Evolutionary conservation across 2,797 vertebrate species (phyloP).

Genomic region (Molossus molossus): DNA sequence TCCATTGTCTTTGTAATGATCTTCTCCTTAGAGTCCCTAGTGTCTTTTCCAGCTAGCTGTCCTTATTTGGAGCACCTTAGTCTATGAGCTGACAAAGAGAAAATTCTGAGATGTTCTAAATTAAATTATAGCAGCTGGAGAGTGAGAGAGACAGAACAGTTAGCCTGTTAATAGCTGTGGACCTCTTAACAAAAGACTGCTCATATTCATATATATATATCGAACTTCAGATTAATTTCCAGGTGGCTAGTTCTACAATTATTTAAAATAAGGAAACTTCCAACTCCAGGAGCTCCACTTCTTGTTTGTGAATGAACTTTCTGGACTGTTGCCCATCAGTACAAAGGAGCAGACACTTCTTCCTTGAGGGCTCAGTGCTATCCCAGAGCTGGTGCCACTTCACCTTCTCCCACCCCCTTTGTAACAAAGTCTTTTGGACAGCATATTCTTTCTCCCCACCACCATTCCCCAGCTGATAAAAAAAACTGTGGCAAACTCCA

Average conservation of each 20-base stretch:
- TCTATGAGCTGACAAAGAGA: not conserved
- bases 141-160: not conserved
- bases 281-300: not conserved
- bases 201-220: not conserved
- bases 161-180: not conserved
- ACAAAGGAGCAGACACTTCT: not conserved
- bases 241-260: not conserved
- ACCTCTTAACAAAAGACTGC: not conserved
- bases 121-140: not conserved
- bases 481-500: not conserved
- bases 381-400: not conserved
- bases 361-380: not conserved
- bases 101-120: conserved; percentile 5
- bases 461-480: not conserved
- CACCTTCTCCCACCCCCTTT: not conserved
- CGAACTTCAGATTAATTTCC: not conserved
- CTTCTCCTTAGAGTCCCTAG: not conserved
- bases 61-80: not conserved
- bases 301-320: not conserved
- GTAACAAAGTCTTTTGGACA: not conserved
- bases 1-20: not conserved
- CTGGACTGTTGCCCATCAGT: not conserved
- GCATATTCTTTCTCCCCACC: not conserved
- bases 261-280: not conserved
- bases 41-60: not conserved